Conservation (phyloP, 1,140 invertebrate genomes). For the Drosophila nigromelanica region DNA sequence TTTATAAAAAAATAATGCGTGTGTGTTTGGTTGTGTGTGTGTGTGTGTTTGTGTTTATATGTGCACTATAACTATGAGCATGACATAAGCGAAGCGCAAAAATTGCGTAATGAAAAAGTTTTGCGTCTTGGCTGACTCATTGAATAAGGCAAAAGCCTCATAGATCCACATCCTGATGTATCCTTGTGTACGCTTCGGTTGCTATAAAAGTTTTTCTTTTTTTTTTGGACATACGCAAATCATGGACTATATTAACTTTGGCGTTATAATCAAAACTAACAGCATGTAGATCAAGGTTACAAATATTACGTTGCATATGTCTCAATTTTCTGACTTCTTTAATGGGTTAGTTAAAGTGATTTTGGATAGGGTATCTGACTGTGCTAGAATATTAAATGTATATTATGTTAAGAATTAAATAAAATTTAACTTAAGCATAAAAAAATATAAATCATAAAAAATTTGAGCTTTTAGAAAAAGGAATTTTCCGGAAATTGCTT, state of each 20-base stretch:
- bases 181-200: slow-evolving; percentile 7
- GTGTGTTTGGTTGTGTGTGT: slow-evolving; percentile 10
- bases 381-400: no score
- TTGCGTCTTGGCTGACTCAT: slow-evolving; percentile 45
- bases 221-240: slow-evolving; percentile 50
- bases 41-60: slow-evolving; percentile 1
- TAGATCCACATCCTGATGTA: slow-evolving; percentile 3
- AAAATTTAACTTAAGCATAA: background rate
- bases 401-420: no score
- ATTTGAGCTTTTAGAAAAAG: background rate
- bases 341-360: background rate
- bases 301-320: background rate
- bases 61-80: slow-evolving; percentile 38
- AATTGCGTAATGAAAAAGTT: slow-evolving; percentile 81
- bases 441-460: background rate
- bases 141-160: slow-evolving; percentile 17
- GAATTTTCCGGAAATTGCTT: no score
- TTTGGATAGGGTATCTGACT: background rate
- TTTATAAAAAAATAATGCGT: slow-evolving; percentile 62
- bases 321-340: background rate
- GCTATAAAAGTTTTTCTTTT: slow-evolving; percentile 48
- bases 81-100: slow-evolving; percentile 57
- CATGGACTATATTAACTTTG: slow-evolving; percentile 37
- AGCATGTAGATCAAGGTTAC: slow-evolving; percentile 16
- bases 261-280: slow-evolving; percentile 61